Evolutionary conservation across 1,140 invertebrate species (phyloP).

Genomic region (Ceratosolen solmsi): DNA sequence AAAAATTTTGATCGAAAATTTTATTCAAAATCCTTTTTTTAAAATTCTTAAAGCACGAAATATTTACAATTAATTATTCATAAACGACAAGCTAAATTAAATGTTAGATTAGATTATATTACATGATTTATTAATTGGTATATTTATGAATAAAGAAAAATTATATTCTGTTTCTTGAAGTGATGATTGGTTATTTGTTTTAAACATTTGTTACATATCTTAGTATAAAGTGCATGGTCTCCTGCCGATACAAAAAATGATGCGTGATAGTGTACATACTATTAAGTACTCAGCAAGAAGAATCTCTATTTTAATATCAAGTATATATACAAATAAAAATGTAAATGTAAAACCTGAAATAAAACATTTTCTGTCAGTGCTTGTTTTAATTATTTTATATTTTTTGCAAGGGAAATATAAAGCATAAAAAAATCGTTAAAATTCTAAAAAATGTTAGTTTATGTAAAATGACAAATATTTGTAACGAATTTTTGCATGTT

Average conservation of each 20-base stretch:
- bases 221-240: constrained; percentile 12
- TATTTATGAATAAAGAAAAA: neutral
- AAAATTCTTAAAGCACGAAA: too few species aligned
- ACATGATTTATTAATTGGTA: neutral
- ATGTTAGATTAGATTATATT: too few species aligned
- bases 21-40: too few species aligned
- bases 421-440: too few species aligned
- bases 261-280: constrained; percentile 16
- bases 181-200: neutral
- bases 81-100: too few species aligned
- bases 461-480: too few species aligned
- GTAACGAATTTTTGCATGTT: too few species aligned
- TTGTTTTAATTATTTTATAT: constrained; percentile 17
- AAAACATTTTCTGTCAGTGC: constrained; percentile 23
- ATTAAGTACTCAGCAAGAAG: constrained; percentile 4
- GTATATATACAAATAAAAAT: constrained; percentile 6
- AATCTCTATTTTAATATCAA: constrained; percentile 41
- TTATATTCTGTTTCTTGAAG: neutral
- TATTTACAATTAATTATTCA: too few species aligned
- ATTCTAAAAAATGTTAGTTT: too few species aligned
- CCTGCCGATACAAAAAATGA: neutral
- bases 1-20: too few species aligned
- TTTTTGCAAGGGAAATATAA: too few species aligned
- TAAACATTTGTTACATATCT: neutral
- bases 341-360: constrained; percentile 21